Evolutionary conservation across 2,113 vertebrate species (phyloP).

Genomic region (Rissa tridactyla): DNA sequence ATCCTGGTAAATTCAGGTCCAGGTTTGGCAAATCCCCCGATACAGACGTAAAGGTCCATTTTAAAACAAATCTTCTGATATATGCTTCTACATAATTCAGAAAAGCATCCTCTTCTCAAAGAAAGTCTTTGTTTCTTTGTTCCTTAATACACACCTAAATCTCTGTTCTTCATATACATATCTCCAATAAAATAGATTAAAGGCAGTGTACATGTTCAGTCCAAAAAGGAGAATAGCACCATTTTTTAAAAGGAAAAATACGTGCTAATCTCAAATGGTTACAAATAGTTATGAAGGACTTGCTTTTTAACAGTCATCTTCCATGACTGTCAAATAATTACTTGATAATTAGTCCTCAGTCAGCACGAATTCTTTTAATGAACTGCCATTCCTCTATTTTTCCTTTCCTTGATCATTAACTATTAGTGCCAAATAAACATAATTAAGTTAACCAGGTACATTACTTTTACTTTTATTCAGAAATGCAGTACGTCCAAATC

Average conservation of each 20-base stretch:
- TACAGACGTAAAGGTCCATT: background rate
- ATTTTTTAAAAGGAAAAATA: background rate
- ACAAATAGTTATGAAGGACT: background rate
- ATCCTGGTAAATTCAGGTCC: constrained; percentile 2
- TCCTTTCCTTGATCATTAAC: background rate
- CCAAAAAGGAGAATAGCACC: background rate
- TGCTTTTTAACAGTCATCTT: background rate
- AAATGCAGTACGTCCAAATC: background rate
- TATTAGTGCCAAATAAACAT: background rate
- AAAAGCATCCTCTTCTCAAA: background rate
- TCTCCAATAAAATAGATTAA: background rate
- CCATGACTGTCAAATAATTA: background rate
- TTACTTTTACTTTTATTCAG: background rate
- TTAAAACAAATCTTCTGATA: background rate
- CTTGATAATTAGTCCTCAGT: background rate
- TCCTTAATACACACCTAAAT: background rate
- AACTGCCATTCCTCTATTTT: background rate
- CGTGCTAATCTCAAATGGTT: background rate
- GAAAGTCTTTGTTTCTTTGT: background rate
- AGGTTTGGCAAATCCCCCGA: background rate
- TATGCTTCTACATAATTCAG: background rate
- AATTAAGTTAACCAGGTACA: background rate
- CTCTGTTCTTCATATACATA: background rate
- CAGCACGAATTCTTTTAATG: background rate
- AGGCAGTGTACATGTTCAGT: background rate